Evolutionary conservation across 2,888 invertebrate genomes (phyloP), one percentile per base, ranked within the genome.

Genomic region (Trissonchulus latispiculum): DNA sequence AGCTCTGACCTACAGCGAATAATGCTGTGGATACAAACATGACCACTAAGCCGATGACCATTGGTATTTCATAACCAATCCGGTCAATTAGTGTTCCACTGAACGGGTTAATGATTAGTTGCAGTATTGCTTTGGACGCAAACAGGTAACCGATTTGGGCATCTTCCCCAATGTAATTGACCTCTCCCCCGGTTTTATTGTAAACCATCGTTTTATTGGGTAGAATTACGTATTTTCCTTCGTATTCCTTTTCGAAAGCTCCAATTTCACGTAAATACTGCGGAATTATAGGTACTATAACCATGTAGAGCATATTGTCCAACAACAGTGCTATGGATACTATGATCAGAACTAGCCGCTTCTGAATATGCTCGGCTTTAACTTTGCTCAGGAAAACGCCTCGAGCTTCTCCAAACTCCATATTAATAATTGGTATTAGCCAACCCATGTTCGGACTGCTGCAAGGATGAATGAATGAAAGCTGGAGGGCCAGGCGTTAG

Each of bases 241-340:
- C 76, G 76, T 77, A 76, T 3, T 71, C 36, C 32, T 78, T 78
- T 37, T 80, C 77, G 73, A 82, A 83, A 67, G 80, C 79, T 74
- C 80, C 80, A 71, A 87, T 87, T 68, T 82, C 83, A 36, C 81
- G 87, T 80, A 97, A 86, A 84, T 95, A 97, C 84, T 95, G 94
- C 18, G 97, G 97, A 79, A 97, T 95, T 77, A 97, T 97, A 67
- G 97, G 97, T 77, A 97, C 97, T 78, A 99, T 99, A 75, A 99
- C 99, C 99, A 99, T 99, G 86, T 99, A 99, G 80, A 99, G 86
- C 99, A 99, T 99, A 87, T 99, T 99, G 88, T 99, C 99, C 80
- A 99, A 87, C 67, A 99, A 88, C 78, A 99, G 86, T 0, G 99
- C 99, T 79, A 97, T 92, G 76, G 93, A 95, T 29, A 99, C 99